A percentile compares a stretch with the other conserved stretches of the same genome.
Evolutionary conservation across 2,113 vertebrate species (phyloP).

Genomic region (Turnix velox): DNA sequence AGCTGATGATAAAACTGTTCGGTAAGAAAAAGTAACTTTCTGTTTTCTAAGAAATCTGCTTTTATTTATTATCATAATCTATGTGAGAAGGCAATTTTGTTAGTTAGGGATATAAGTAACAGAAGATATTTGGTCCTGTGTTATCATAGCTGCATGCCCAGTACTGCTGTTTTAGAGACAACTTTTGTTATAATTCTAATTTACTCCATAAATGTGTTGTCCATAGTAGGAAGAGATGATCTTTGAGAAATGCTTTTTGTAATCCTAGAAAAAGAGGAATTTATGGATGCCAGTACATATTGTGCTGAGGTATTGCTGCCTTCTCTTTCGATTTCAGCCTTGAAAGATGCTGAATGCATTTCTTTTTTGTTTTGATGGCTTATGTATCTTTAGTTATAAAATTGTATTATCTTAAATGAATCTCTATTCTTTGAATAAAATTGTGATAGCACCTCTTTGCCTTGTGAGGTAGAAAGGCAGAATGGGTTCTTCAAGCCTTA

Average conservation of each 20-base stretch:
- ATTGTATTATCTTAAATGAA: neutral
- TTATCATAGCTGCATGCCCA: neutral
- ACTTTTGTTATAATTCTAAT: neutral
- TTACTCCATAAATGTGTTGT: neutral
- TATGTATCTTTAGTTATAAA: neutral
- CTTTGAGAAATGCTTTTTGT: neutral
- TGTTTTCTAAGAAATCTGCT: neutral
- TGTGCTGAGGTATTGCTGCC: neutral
- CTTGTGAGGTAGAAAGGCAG: neutral
- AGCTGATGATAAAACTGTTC: slow-evolving; percentile 94
- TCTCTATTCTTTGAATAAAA: neutral
- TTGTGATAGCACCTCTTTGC: neutral
- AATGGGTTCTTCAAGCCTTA: neutral
- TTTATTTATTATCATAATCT: neutral
- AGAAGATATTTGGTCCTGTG: neutral
- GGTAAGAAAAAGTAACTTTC: slow-evolving; percentile 72
- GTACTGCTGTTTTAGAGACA: neutral
- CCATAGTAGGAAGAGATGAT: neutral
- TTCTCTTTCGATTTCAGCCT: neutral
- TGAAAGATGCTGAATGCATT: neutral
- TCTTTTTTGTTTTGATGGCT: neutral
- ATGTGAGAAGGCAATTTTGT: neutral
- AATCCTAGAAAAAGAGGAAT: neutral
- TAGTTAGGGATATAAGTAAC: neutral
- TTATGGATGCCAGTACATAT: neutral